A percentile compares a stretch with the other conserved stretches of the same genome.
Conservation (phyloP, 1,140 invertebrate genomes). For the Tyrophagus putrescentiae region DNA sequence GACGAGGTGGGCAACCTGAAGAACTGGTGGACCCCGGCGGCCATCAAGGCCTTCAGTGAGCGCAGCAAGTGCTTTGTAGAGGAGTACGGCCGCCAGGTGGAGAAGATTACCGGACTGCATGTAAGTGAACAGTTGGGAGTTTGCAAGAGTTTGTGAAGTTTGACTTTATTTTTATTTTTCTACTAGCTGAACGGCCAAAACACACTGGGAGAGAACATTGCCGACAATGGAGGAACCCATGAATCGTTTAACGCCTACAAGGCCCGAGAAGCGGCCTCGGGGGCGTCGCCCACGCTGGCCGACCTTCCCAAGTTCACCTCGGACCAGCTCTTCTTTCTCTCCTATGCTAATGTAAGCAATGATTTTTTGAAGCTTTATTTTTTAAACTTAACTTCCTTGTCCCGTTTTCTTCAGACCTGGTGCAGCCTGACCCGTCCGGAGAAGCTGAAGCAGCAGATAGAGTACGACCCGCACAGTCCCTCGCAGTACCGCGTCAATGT, state of each 20-base stretch:
- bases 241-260: conserved; percentile 37
- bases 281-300: conserved; percentile 21
- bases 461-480: conserved; percentile 30
- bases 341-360: conserved; percentile 44
- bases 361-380: no score
- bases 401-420: conserved; percentile 19
- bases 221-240: conserved; percentile 43
- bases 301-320: conserved; percentile 30
- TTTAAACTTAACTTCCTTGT: not conserved
- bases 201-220: conserved; percentile 39
- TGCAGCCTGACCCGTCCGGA: conserved; percentile 24
- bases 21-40: conserved; percentile 33
- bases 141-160: conserved; percentile 73
- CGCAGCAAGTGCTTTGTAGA: conserved; percentile 34
- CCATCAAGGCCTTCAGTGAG: conserved; percentile 24
- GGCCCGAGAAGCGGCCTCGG: conserved; percentile 20
- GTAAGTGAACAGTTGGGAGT: no score
- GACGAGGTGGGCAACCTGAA: conserved; percentile 52
- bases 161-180: conserved; percentile 63
- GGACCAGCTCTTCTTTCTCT: conserved; percentile 74
- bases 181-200: conserved; percentile 44
- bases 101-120: not conserved
- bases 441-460: not conserved
- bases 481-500: conserved; percentile 36
- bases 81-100: not conserved